These are phyloP conservation scores for Lomographa bimaculata DNA, from an alignment of 2,888 invertebrate species.

Conservation along the genomic window DNA sequence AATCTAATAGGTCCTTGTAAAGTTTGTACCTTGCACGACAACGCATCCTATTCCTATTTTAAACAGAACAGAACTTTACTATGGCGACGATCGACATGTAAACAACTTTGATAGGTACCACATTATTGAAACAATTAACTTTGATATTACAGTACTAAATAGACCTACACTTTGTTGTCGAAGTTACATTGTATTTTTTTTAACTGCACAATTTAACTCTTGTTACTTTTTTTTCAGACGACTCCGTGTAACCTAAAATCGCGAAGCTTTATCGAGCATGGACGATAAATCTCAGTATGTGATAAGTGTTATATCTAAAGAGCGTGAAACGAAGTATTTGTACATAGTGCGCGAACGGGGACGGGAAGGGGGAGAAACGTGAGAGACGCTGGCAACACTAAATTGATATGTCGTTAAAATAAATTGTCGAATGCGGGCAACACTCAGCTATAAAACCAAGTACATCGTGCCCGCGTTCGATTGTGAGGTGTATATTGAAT, in stretches of 20 bases:
- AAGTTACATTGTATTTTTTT: no score
- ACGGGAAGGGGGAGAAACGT: slow-evolving; percentile 1
- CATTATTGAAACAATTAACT: no score
- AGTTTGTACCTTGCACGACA: no score
- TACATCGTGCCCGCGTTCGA: slow-evolving; percentile 17
- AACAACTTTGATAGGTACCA: no score
- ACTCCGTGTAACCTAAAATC: slow-evolving; percentile 72
- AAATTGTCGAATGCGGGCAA: slow-evolving; percentile 21
- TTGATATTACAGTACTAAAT: no score
- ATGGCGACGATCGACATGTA: no score
- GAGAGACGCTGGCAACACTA: slow-evolving; percentile 28
- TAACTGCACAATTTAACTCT: no score
- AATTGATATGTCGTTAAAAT: slow-evolving; percentile 25
- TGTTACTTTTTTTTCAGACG: slow-evolving; percentile 68
- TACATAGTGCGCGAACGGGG: slow-evolving; percentile 45
- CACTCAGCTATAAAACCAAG: slow-evolving; percentile 6
- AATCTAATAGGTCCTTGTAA: no score
- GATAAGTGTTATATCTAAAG: slow-evolving; percentile 71
- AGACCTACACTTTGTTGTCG: no score
- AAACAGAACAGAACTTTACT: no score
- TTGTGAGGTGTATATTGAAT: slow-evolving; percentile 26
- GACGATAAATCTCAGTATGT: slow-evolving; percentile 80
- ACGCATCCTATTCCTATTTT: no score
- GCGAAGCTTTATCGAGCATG: slow-evolving; percentile 72
- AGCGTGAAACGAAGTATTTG: slow-evolving; percentile 43